These are phyloP conservation scores for Odontomyia ornata DNA, from an alignment of 2,888 invertebrate genomes.

Conservation along the genomic window DNA sequence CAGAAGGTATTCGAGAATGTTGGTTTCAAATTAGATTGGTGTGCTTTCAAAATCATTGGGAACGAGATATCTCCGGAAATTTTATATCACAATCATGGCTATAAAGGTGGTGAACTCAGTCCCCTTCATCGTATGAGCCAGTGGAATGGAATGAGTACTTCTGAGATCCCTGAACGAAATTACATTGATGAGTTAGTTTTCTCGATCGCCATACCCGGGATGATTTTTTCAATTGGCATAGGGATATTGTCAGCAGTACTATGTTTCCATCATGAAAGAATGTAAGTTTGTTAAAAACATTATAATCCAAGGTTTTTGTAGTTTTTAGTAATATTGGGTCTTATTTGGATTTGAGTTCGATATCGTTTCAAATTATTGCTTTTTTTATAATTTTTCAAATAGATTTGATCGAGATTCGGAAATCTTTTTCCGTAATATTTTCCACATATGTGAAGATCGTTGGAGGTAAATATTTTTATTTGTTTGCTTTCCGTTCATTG, in stretches of 20 bases:
- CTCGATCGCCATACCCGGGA: constrained; percentile 75
- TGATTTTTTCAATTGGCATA: constrained; percentile 73
- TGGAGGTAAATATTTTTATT: constrained; percentile 49
- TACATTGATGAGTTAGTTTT: constrained; percentile 75
- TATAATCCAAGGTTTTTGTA: no score
- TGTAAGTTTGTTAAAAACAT: constrained; percentile 72
- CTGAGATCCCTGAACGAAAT: constrained; percentile 73
- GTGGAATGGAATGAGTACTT: constrained; percentile 72
- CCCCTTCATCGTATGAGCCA: constrained; percentile 63
- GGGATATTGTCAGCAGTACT: constrained; percentile 75
- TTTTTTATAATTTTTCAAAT: constrained; percentile 54
- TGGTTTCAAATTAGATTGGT: constrained; percentile 87
- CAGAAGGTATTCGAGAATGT: constrained; percentile 83
- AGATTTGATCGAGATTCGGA: constrained; percentile 74
- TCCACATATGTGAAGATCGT: constrained; percentile 76
- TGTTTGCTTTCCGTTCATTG: neutral
- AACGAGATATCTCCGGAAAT: constrained; percentile 61
- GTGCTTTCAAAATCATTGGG: constrained; percentile 82
- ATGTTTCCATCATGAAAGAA: constrained; percentile 79
- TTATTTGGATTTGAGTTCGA: neutral
- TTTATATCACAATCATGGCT: constrained; percentile 60
- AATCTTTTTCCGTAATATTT: constrained; percentile 74
- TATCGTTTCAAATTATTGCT: neutral
- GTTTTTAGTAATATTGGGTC: constrained; percentile 27
- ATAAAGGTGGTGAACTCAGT: constrained; percentile 58